These are phyloP conservation scores for Lithobates pipiens DNA, from an alignment of 2,797 vertebrate genomes.

Conservation along the genomic window DNA sequence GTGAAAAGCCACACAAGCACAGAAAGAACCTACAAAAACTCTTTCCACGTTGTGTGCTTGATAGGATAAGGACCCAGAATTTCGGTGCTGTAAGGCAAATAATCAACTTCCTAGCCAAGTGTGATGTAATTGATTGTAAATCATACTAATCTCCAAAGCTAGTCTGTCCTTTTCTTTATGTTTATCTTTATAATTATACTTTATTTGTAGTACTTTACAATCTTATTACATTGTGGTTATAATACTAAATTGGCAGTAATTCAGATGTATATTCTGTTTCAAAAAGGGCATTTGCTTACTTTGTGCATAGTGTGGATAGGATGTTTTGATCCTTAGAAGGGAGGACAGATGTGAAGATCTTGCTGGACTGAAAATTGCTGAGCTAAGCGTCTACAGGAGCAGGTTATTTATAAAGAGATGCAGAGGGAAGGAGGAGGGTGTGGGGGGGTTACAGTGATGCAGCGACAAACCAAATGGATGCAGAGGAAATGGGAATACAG, in stretches of 20 bases:
- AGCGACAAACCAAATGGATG: slow-evolving; percentile 3
- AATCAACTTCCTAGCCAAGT: too few species aligned
- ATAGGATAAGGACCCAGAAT: too few species aligned
- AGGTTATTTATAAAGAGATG: slow-evolving; percentile 69
- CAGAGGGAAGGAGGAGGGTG: slow-evolving; percentile 1
- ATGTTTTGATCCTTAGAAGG: slow-evolving; percentile 48
- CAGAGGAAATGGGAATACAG: neutral
- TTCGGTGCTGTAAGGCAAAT: too few species aligned
- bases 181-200: too few species aligned
- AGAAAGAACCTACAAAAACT: too few species aligned
- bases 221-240: too few species aligned
- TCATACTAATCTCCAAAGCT: neutral
- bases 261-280: neutral
- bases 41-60: too few species aligned
- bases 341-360: slow-evolving; percentile 48
- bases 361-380: slow-evolving; percentile 63
- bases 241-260: neutral
- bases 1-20: too few species aligned
- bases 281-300: neutral
- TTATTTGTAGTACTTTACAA: too few species aligned
- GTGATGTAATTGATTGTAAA: too few species aligned
- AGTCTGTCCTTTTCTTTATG: neutral
- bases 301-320: slow-evolving; percentile 30
- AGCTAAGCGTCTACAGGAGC: slow-evolving; percentile 70
- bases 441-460: neutral